A percentile compares a stretch with the other conserved stretches of the same genome.
These are phyloP conservation scores for Chaetodon trifasciatus DNA, from an alignment of 2,797 vertebrate species.

Conservation along the genomic window DNA sequence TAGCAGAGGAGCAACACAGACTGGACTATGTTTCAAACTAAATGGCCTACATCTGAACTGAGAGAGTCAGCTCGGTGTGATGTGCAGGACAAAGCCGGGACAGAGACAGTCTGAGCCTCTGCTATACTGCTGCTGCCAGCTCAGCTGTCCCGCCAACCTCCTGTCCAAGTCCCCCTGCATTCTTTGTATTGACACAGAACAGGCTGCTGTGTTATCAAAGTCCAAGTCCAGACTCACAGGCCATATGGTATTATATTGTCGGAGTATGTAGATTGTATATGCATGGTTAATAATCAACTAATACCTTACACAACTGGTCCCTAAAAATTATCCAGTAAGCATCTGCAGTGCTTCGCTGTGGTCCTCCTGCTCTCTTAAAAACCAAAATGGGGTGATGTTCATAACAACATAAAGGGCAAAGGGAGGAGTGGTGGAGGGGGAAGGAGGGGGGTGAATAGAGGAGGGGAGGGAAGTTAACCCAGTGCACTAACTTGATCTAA, in stretches of 20 bases:
- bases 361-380: constrained; percentile 4
- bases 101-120: constrained; percentile 71
- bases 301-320: background rate
- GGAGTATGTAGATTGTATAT: background rate
- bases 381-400: constrained; percentile 66
- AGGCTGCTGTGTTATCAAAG: constrained; percentile 41
- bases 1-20: constrained; percentile 12
- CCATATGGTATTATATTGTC: background rate
- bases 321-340: background rate
- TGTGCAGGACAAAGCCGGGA: constrained; percentile 54
- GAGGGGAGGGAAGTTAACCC: constrained; percentile 49
- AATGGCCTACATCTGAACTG: constrained; percentile 17
- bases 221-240: constrained; percentile 11
- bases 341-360: background rate
- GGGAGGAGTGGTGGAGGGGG: constrained; percentile 36
- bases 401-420: constrained; percentile 66
- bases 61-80: constrained; percentile 45
- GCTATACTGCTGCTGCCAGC: constrained; percentile 51
- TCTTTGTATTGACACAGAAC: constrained; percentile 53
- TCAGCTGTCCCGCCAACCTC: constrained; percentile 62
- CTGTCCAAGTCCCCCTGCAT: constrained; percentile 49
- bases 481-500: constrained; percentile 72
- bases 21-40: constrained; percentile 5
- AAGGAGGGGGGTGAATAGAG: background rate
- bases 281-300: background rate